Evolutionary conservation across 1,140 invertebrate species (phyloP), one percentile per base, ranked within the genome.

Genomic region (Drosophila quadrilineata): DNA sequence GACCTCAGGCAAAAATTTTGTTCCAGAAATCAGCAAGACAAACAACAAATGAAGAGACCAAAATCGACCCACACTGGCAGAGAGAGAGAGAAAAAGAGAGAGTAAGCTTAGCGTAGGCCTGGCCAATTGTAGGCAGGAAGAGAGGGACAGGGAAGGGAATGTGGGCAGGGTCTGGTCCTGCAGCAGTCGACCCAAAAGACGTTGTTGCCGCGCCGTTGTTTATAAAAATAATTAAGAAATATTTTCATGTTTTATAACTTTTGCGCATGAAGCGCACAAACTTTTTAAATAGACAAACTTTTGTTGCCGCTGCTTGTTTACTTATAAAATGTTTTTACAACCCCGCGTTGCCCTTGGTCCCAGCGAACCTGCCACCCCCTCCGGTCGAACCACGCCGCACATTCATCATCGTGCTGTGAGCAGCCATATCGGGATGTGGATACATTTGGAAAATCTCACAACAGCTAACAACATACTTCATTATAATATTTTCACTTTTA

Each of bases 181-280:
- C 6, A 26, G 36, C 49, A 43, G 40, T 35, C 46, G 46, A 19
- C 43, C 33, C 40, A 35, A 63, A 33, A 14, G 46, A 38, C 24
- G 48, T 35, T 31, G 53, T 31, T 56, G 67, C 41, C 64, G 66
- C 26, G 48, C 35, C 64, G 66, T 74, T 79, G 79, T 85, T 84
- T 84, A 84, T 84, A 84, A 84, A 85, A 84, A 84, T 84, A 84
- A 84, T 84, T 84, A 84, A 84, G 79, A 84, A 84, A 84, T 84
- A 84, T 84, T 84, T 84, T 85, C 79, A 85, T 84, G 79, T 84
- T 84, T 84, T 84, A 84, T 84, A 84, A 84, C 79, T 84, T 84
- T 85, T 74, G 65, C 71, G 79, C 79, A 84, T 79, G 66, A 71
- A 80, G 56, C 63, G 57, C 57, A 53, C n/a, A 80, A 84, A 84